Evolutionary conservation across 2,797 vertebrate genomes (phyloP), one percentile per base, ranked within the genome.

Genomic region (Pterois miles): DNA sequence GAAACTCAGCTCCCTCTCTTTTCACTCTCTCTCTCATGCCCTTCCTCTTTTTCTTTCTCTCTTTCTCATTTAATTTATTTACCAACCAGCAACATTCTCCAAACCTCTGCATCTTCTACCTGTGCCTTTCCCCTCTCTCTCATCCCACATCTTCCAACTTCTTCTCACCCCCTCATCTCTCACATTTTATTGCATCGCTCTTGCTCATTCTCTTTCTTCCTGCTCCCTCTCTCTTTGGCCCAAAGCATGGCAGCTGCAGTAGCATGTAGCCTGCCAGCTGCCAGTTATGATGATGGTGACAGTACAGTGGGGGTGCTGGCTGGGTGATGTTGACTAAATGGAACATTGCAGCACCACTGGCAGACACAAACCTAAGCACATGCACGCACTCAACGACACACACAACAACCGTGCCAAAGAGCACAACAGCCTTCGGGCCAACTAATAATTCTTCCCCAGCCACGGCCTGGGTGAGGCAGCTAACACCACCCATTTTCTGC

Each of bases 321-420:
- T 80, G 83, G 67, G 65, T 87, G 87, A 89, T 80, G 71, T 81
- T 86, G 84, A 89, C 89, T 89, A 91, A 93, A 86, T 85, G 76
- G 83, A 91, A 91, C 87, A 87, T 79, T 85, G 82, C 79, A 88
- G 86, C 80, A 89, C 83, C 80, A 82, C 88, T 85, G 81, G 81
- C 78, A 84, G 65, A 88, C 80, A 76, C 27, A 79, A 72, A 76
- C 78, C 60, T 34, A 25, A 53, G 33, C 69, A 14, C 34, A 38
- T 9, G 16, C 67, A 34, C 5, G 0, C 43, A 18, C 27, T 2
- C 71, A 69, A 59, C 11, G 23, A 43, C 65, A 66, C 27, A 57
- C 50, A 75, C 63, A 71, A 31, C 40, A 69, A 72, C 66, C 31
- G 65, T 54, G 78, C 81, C 75, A 81, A 83, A 82, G 79, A 84